These are phyloP conservation scores for Orientallactaga bullata DNA, from an alignment of 2,113 vertebrate species.

Conservation along the genomic window DNA sequence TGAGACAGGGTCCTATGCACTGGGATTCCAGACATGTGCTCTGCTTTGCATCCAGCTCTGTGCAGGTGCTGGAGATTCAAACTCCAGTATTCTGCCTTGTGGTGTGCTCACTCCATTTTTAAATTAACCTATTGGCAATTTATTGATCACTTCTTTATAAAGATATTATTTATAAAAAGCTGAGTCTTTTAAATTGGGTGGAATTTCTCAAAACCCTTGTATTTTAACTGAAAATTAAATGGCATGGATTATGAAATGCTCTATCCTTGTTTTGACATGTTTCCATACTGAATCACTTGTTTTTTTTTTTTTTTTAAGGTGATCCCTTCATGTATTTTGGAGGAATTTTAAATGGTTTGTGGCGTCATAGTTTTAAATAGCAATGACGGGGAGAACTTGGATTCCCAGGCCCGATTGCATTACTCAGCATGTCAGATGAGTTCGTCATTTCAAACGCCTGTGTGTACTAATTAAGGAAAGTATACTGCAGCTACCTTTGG, in stretches of 20 bases:
- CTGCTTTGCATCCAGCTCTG: no score
- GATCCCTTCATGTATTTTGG: conserved; percentile 17
- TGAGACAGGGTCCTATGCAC: no score
- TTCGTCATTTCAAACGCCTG: neutral
- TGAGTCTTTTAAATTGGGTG: neutral
- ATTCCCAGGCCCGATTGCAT: neutral
- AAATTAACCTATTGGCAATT: neutral
- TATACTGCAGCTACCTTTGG: neutral
- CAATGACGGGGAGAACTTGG: neutral
- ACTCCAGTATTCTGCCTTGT: no score
- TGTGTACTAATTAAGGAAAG: neutral
- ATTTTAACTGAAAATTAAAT: neutral
- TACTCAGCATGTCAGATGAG: no score
- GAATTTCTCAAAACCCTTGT: neutral
- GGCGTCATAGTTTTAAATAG: neutral
- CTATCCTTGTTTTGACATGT: neutral
- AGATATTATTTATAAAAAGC: neutral
- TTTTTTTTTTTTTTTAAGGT: neutral
- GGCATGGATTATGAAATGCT: neutral
- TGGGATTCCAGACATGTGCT: no score
- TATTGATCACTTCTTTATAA: neutral
- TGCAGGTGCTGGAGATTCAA: no score
- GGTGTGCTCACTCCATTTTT: neutral
- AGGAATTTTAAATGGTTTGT: conserved; percentile 7
- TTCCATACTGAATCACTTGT: neutral